Conservation (phyloP, 1,140 invertebrate genomes). For the Branchinecta lynchi region DNA sequence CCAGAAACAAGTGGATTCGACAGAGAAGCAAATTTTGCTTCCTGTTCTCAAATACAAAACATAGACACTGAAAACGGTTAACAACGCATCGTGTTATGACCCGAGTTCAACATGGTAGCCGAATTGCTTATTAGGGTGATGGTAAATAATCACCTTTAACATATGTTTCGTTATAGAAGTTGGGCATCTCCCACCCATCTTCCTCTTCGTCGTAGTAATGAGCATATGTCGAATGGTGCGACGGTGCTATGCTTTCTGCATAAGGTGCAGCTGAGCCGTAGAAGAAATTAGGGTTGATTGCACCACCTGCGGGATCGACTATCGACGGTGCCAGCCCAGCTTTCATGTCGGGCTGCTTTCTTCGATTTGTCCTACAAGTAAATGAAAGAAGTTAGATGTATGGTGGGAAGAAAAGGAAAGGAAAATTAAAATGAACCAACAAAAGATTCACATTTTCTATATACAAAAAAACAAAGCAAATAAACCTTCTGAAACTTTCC, state of each 20-base stretch:
- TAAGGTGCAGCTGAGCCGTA: slow-evolving; percentile 66
- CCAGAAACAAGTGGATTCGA: too few relatives aligned
- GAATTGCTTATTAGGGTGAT: too few relatives aligned
- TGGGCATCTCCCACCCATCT: slow-evolving; percentile 92
- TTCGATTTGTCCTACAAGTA: slow-evolving; percentile 47
- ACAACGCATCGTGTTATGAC: too few relatives aligned
- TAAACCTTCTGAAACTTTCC: too few relatives aligned
- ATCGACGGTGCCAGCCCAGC: slow-evolving; percentile 49
- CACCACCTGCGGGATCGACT: slow-evolving; percentile 38
- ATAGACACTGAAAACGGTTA: too few relatives aligned
- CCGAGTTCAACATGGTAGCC: too few relatives aligned
- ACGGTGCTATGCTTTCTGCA: slow-evolving; percentile 83
- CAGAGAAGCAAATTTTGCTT: too few relatives aligned
- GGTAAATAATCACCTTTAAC: slow-evolving; percentile 60
- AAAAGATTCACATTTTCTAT: too few relatives aligned
- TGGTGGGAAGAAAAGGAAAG: slow-evolving; percentile 13
- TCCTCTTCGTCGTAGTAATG: slow-evolving; percentile 91
- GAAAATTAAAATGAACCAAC: too few relatives aligned
- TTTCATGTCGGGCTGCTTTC: slow-evolving; percentile 63
- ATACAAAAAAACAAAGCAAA: too few relatives aligned
- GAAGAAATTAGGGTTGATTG: slow-evolving; percentile 80
- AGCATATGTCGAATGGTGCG: slow-evolving; percentile 84
- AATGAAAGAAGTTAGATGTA: slow-evolving; percentile 7
- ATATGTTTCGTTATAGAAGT: slow-evolving; percentile 91
- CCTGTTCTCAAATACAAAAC: too few relatives aligned